Percentiles rank a stretch among this genome's conserved stretches.
These are phyloP conservation scores for Amiota communis DNA, from an alignment of 2,888 invertebrate species.

Conservation along the genomic window DNA sequence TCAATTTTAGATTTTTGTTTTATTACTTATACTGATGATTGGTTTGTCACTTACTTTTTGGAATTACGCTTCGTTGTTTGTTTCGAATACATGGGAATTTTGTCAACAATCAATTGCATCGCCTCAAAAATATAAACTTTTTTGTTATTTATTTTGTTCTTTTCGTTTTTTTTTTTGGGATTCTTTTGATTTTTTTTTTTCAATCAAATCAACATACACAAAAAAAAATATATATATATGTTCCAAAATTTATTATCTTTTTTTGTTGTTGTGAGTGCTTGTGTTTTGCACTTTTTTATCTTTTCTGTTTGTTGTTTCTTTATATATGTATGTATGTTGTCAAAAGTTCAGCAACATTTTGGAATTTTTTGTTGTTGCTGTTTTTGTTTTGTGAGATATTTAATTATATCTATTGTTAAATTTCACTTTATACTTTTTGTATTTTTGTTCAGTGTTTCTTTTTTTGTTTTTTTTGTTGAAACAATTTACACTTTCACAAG, in stretches of 20 bases:
- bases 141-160: not conserved
- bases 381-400: conserved; percentile 44
- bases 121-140: conserved; percentile 56
- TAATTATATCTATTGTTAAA: conserved; percentile 15
- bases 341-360: conserved; percentile 54
- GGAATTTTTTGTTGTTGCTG: conserved; percentile 40
- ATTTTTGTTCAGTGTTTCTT: conserved; percentile 35
- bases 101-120: conserved; percentile 73
- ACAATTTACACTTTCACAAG: conserved; percentile 8
- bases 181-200: no score
- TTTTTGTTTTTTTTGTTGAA: conserved; percentile 37
- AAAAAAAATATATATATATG: conserved; percentile 48
- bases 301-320: conserved; percentile 32
- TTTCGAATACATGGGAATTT: conserved; percentile 74
- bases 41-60: conserved; percentile 68
- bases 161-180: not conserved
- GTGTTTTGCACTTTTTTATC: conserved; percentile 34
- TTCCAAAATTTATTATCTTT: conserved; percentile 40
- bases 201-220: conserved; percentile 45
- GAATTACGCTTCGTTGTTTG: conserved; percentile 73
- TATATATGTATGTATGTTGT: conserved; percentile 26
- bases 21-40: conserved; percentile 16
- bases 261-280: not conserved
- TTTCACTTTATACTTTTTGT: conserved; percentile 36
- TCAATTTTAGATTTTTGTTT: not conserved